Evolutionary conservation across 2,888 invertebrate species (phyloP), one percentile per base, ranked within the genome.

Genomic region (Eupeodes latifasciatus): DNA sequence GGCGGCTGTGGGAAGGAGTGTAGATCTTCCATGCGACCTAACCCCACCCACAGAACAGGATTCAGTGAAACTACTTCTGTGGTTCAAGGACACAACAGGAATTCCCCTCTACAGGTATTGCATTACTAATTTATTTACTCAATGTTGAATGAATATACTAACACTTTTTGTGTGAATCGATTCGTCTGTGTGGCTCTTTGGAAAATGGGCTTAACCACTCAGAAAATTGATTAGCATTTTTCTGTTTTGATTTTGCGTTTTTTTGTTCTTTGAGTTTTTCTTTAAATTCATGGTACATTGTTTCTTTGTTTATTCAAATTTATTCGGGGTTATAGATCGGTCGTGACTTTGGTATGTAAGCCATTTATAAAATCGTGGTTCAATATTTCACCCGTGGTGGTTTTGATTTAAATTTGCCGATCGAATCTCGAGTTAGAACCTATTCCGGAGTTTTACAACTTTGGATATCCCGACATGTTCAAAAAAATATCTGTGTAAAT

Each of bases 11-110:
- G 97, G 96, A 61, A 96, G 95, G 77, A 96, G 96, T 92, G 97
- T 96, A 34, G 95, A 96, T 78, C 94, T 98, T 90, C 98, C 98
- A 0, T 98, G 98, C 94, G 97, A 98, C 94, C 95, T 98, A 89
- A 95, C 96, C 72, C 95, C 96, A 49, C 96, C 97, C 0, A 95
- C 96, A 36, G 95, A 96, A 0, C 95, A 95, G 72, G 96, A 97
- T 90, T 94, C 95, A 78, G 96, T 97, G 64, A 97, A 96, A 91
- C 96, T 98, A 96, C 96, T 98, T 91, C 95, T 98, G 86, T 98
- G 98, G 98, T 98, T 98, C 95, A 98, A 97, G 93, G 98, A 97
- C 92, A 95, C 96, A 69, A 96, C 95, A 72, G 96, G 97, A 83
- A 97, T 98, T 95, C 98, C 98, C 12, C 95, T 98, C 80, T 98